Conservation (phyloP, 2,113 vertebrate species). For the Mesembrinibis cayennensis region DNA sequence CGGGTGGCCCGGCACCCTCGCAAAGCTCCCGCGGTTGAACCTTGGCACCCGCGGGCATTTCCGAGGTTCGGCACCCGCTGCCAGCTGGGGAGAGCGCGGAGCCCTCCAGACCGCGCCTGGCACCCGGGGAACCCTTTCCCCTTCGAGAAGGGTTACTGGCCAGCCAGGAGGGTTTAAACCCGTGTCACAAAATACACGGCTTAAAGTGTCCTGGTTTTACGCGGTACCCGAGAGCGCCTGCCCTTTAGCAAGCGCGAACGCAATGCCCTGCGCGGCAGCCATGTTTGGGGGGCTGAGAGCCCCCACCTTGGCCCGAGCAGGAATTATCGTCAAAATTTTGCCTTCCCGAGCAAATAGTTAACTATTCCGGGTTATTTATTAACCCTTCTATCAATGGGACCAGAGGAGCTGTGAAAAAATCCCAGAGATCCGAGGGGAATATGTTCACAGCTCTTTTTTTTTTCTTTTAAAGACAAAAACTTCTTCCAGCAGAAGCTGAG, state of each 20-base stretch:
- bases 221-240: neutral
- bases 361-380: neutral
- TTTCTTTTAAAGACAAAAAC: neutral
- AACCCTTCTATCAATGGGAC: neutral
- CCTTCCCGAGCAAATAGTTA: neutral
- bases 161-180: neutral
- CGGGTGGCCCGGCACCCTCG: neutral
- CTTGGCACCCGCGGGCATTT: fast-evolving
- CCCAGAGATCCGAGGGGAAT: fast-evolving
- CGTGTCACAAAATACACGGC: fast-evolving
- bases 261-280: fast-evolving
- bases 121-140: neutral
- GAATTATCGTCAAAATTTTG: neutral
- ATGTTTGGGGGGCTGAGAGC: neutral
- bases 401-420: neutral
- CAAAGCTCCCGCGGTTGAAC: neutral
- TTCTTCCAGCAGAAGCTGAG: neutral
- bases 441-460: neutral
- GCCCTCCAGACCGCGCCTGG: fast-evolving
- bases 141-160: fast-evolving
- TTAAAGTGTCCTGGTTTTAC: fast-evolving
- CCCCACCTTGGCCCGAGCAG: neutral
- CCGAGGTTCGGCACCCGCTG: neutral
- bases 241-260: neutral
- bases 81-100: neutral